Conservation (phyloP, 1,140 invertebrate genomes). For the Drosophila nigrodunni region DNA sequence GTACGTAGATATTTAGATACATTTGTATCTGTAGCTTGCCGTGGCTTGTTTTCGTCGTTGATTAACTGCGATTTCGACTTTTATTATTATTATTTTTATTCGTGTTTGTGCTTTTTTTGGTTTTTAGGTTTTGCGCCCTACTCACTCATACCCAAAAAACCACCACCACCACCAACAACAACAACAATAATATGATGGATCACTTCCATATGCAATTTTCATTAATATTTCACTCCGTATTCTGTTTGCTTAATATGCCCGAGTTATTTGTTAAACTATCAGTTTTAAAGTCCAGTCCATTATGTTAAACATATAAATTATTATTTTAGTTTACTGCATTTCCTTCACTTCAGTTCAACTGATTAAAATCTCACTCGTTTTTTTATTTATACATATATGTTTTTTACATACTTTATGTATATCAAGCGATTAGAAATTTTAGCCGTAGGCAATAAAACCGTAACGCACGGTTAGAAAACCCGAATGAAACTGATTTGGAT, state of each 20-base stretch:
- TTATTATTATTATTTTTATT: conserved; percentile 71
- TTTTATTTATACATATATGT: neutral
- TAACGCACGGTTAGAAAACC: conserved; percentile 55
- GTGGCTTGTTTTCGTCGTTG: conserved; percentile 65
- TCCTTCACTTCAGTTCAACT: neutral
- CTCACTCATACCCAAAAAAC: conserved; percentile 47
- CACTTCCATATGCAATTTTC: conserved; percentile 83
- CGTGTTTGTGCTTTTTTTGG: conserved; percentile 28
- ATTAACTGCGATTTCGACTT: conserved; percentile 76
- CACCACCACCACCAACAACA: too few species aligned
- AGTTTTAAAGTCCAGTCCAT: conserved; percentile 10
- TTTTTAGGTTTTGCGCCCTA: conserved; percentile 56
- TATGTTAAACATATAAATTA: neutral
- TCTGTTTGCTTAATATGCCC: conserved; percentile 50
- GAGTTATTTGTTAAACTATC: conserved; percentile 39
- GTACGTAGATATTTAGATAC: conserved; percentile 6
- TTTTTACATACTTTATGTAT: neutral
- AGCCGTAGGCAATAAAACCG: neutral
- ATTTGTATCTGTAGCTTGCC: conserved; percentile 10
- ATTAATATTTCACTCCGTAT: conserved; percentile 62
- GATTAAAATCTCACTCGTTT: neutral
- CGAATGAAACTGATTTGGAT: conserved; percentile 57
- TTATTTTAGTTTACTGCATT: neutral
- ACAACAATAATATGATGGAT: conserved; percentile 71
- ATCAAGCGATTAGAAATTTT: neutral